Evolutionary conservation across 1,140 invertebrate species (phyloP).

Genomic region (Pinna nobilis): DNA sequence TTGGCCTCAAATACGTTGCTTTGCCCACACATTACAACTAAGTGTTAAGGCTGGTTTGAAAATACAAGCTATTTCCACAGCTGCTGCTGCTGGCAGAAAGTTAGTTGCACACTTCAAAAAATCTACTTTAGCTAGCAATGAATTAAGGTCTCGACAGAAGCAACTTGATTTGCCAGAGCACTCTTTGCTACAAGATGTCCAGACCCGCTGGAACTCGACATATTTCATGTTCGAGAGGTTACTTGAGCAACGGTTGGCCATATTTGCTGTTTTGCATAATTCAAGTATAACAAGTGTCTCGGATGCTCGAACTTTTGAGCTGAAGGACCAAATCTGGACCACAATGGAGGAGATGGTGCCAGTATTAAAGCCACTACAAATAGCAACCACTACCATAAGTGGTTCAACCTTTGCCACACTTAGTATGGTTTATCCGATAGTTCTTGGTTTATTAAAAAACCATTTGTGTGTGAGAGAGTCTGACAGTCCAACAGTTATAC

Average conservation of each 20-base stretch:
- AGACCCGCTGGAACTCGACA: neutral
- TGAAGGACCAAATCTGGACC: constrained; percentile 2
- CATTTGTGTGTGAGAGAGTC: neutral
- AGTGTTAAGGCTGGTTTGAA: constrained; percentile 12
- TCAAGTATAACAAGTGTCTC: neutral
- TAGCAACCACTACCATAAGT: neutral
- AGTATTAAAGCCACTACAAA: constrained; percentile 4
- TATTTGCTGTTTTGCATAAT: constrained; percentile 16
- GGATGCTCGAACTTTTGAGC: constrained; percentile 5
- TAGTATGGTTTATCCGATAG: neutral
- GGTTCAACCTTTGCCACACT: neutral
- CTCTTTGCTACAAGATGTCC: constrained; percentile 4
- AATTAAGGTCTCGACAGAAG: constrained; percentile 9
- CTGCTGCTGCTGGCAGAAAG: neutral
- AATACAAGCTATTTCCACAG: neutral
- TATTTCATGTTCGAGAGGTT: constrained; percentile 27
- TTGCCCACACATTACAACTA: constrained; percentile 2
- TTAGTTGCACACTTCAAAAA: constrained; percentile 14
- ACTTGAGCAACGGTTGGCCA: neutral
- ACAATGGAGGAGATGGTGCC: constrained; percentile 8
- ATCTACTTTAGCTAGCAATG: constrained; percentile 2
- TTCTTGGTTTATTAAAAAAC: constrained; percentile 1
- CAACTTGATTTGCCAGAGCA: constrained; percentile 2
- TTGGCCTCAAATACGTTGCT: constrained; percentile 17
- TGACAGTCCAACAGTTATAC: neutral